A percentile compares a stretch with the other conserved stretches of the same genome.
Evolutionary conservation across 2,113 vertebrate genomes (phyloP).

Genomic region (Alectura lathami): DNA sequence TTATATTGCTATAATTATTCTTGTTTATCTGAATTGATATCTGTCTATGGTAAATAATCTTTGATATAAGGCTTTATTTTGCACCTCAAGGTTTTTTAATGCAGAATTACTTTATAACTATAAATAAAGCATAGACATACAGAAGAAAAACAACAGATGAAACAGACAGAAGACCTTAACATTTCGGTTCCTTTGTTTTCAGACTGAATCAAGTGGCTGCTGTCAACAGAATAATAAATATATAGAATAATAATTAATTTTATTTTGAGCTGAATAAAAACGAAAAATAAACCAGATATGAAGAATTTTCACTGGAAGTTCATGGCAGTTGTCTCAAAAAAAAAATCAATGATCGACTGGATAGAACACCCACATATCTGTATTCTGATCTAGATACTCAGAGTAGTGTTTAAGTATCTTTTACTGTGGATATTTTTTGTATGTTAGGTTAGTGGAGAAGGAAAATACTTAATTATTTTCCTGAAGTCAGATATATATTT

Average conservation of each 20-base stretch:
- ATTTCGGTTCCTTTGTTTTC: neutral
- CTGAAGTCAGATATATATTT: neutral
- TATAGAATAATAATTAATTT: neutral
- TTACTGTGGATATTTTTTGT: neutral
- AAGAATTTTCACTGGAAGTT: neutral
- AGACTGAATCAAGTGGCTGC: neutral
- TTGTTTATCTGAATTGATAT: neutral
- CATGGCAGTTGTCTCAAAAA: neutral
- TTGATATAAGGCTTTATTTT: neutral
- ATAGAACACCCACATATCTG: neutral
- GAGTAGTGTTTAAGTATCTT: neutral
- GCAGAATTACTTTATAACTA: neutral
- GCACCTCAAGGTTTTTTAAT: accelerated
- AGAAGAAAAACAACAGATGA: accelerated
- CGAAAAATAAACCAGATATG: neutral
- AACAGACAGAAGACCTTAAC: neutral
- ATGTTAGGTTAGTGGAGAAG: neutral
- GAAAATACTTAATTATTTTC: neutral
- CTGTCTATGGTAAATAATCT: neutral
- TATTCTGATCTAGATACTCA: neutral
- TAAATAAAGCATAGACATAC: neutral
- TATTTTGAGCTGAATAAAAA: neutral
- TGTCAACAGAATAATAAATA: neutral
- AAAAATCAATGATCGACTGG: neutral
- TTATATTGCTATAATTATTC: neutral